These are phyloP conservation scores for Tyto alba DNA, from an alignment of 2,113 vertebrate genomes.

Conservation along the genomic window DNA sequence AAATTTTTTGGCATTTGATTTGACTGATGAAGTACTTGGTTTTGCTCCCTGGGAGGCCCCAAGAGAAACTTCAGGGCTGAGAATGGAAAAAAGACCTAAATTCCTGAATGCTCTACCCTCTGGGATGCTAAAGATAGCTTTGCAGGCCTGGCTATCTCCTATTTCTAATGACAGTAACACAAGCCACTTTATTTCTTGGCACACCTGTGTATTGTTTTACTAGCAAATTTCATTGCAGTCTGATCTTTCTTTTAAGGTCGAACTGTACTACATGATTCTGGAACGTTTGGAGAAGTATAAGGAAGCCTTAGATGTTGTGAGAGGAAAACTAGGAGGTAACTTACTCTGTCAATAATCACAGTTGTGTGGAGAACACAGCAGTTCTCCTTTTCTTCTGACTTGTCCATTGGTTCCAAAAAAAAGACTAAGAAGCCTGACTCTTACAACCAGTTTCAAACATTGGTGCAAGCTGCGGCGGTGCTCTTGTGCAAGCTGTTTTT, in stretches of 20 bases:
- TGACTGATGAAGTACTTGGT: background rate
- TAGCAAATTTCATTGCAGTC: background rate
- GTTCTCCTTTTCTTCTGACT: background rate
- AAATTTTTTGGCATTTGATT: background rate
- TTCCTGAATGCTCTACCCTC: background rate
- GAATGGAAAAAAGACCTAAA: slow-evolving; percentile 21
- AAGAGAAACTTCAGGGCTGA: background rate
- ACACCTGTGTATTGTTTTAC: background rate
- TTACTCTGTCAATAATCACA: background rate
- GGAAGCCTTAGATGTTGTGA: slow-evolving; percentile 92
- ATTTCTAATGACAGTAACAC: background rate
- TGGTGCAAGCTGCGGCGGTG: background rate
- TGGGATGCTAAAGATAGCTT: background rate
- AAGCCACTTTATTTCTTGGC: background rate
- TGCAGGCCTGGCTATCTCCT: background rate
- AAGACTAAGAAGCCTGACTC: background rate
- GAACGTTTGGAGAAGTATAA: slow-evolving; percentile 93
- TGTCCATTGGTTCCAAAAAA: background rate
- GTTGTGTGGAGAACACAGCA: background rate
- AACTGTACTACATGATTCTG: slow-evolving; percentile 98
- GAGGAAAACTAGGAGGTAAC: slow-evolving; percentile 93
- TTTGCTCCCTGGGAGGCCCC: background rate
- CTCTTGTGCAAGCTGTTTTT: background rate
- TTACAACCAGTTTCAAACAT: background rate
- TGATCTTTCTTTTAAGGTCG: slow-evolving; percentile 75